phyloP scores from a whole-genome alignment of 1,140 invertebrate species.

The Drosophila pachea region DNA sequence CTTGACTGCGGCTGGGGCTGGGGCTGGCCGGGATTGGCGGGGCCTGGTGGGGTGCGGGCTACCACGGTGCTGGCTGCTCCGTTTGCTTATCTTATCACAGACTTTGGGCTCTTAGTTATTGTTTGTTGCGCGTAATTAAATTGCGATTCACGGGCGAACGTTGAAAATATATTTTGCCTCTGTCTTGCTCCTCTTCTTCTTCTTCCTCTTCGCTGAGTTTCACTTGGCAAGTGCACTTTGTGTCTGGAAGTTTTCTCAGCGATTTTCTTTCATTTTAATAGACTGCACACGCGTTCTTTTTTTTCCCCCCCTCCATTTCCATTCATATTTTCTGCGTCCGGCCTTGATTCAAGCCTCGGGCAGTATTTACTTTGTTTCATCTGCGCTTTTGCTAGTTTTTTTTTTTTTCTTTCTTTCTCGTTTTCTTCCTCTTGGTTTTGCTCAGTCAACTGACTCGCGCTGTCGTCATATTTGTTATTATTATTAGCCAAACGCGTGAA shows the following conservation, averaged over 20 bases:
- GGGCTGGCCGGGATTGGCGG: too few relatives aligned
- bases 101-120: slow-evolving; percentile 2
- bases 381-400: slow-evolving; percentile 9
- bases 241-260: slow-evolving; percentile 10
- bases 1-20: neutral
- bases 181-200: neutral
- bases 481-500: slow-evolving; percentile 62
- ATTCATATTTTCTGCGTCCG: slow-evolving; percentile 19
- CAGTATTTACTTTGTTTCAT: slow-evolving; percentile 10
- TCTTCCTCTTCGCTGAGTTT: slow-evolving; percentile 4
- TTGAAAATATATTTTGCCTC: slow-evolving; percentile 11
- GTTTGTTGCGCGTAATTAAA: slow-evolving; percentile 42
- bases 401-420: slow-evolving; percentile 6
- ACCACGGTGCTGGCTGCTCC: too few relatives aligned
- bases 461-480: slow-evolving; percentile 66
- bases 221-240: slow-evolving; percentile 9
- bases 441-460: slow-evolving; percentile 43
- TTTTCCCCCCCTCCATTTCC: neutral
- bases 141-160: slow-evolving; percentile 35
- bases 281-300: neutral
- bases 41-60: too few relatives aligned
- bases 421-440: neutral
- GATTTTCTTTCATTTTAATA: slow-evolving; percentile 1
- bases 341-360: slow-evolving; percentile 50
- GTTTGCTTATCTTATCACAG: slow-evolving; percentile 34